These are phyloP conservation scores for Theretra japonica DNA, from an alignment of 2,888 invertebrate genomes.

Conservation along the genomic window DNA sequence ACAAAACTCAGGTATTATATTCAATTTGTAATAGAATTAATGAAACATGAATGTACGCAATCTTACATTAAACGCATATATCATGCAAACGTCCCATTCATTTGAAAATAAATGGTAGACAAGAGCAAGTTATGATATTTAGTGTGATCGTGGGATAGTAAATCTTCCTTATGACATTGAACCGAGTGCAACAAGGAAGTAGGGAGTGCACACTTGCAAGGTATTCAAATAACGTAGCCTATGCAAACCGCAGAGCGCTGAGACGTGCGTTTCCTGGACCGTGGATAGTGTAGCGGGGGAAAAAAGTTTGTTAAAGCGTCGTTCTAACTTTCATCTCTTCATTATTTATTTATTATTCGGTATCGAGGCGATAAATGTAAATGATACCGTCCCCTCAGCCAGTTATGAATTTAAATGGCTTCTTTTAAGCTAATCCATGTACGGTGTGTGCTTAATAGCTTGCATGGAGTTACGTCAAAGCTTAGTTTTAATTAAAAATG, in stretches of 20 bases:
- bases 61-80: not conserved
- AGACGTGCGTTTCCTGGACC: slow-evolving; percentile 17
- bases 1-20: not conserved
- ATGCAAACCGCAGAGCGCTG: slow-evolving; percentile 33
- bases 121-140: slow-evolving; percentile 14
- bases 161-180: slow-evolving; percentile 23
- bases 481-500: not conserved
- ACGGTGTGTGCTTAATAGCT: not conserved
- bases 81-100: slow-evolving; percentile 13
- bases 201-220: not conserved
- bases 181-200: slow-evolving; percentile 20
- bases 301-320: not conserved
- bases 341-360: slow-evolving; percentile 4
- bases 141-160: slow-evolving; percentile 23
- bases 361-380: not conserved
- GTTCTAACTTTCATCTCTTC: not conserved
- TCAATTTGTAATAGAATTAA: not conserved
- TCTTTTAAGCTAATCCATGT: slow-evolving; percentile 6
- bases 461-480: not conserved
- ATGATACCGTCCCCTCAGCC: not conserved
- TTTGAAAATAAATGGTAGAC: slow-evolving; percentile 14
- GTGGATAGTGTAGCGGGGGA: slow-evolving; percentile 27
- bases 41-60: not conserved
- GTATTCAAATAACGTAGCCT: slow-evolving; percentile 26
- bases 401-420: not conserved